Evolutionary conservation across 2,113 vertebrate species (phyloP).

Genomic region (Dendrocopos noguchii): DNA sequence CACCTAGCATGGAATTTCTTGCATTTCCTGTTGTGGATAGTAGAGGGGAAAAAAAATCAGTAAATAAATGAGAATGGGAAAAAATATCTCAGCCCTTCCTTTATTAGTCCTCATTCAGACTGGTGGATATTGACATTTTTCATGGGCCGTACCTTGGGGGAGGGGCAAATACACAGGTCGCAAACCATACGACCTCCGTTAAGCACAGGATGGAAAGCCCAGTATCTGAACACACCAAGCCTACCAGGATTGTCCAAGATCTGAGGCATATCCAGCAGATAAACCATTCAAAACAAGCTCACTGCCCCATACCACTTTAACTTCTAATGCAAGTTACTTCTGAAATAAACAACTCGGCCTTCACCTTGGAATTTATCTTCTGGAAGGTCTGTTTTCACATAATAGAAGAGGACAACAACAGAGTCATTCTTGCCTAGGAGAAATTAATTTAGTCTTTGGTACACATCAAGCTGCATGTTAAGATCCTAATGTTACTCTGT

Average conservation of each 20-base stretch:
- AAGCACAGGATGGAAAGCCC: not conserved
- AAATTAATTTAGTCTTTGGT: not conserved
- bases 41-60: not conserved
- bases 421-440: not conserved
- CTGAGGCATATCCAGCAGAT: not conserved
- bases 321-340: not conserved
- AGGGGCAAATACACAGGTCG: not conserved
- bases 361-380: slow-evolving; percentile 28
- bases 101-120: not conserved
- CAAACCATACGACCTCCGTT: not conserved
- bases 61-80: not conserved
- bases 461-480: not conserved
- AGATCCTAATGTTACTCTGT: not conserved
- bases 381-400: not conserved
- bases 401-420: not conserved
- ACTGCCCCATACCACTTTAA: not conserved
- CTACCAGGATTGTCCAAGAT: not conserved
- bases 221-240: not conserved
- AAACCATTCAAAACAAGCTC: not conserved
- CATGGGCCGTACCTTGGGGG: not conserved
- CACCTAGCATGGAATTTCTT: not conserved
- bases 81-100: not conserved
- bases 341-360: slow-evolving; percentile 28
- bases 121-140: not conserved
- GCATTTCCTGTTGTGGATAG: not conserved